Percentiles rank a stretch among this genome's conserved stretches.
phyloP scores from a whole-genome alignment of 1,140 invertebrate genomes.

The Diachasmimorpha longicaudata region DNA sequence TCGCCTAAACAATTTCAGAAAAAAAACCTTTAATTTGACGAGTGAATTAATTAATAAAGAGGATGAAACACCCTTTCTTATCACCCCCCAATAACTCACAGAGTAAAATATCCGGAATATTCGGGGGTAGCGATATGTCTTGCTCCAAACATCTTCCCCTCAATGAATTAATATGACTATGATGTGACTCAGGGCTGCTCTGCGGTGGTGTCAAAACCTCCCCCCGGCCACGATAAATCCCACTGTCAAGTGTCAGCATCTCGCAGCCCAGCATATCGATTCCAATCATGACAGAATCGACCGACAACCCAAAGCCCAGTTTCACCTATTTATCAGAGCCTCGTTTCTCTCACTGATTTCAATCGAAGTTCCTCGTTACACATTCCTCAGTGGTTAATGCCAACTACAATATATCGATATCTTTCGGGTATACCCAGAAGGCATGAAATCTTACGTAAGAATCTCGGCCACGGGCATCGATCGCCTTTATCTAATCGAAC shows the following conservation, averaged over 20 bases:
- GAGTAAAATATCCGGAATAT: constrained; percentile 74
- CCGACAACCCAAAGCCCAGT: background rate
- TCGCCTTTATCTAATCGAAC: constrained; percentile 22
- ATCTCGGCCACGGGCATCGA: constrained; percentile 27
- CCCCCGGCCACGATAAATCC: constrained; percentile 40
- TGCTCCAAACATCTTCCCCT: constrained; percentile 67
- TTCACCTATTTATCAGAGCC: constrained; percentile 1
- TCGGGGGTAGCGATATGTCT: constrained; percentile 48
- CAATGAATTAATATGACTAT: constrained; percentile 27
- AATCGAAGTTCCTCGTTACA: background rate
- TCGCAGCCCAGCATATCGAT: constrained; percentile 49
- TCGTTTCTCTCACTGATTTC: background rate
- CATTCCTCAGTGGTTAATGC: background rate
- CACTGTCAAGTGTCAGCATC: constrained; percentile 38
- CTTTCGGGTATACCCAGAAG: background rate
- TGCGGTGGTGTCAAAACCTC: constrained; percentile 57
- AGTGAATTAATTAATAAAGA: too few relatives aligned
- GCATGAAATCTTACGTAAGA: constrained; percentile 20
- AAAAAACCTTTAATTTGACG: too few relatives aligned
- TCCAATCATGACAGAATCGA: constrained; percentile 26
- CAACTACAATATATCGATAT: background rate
- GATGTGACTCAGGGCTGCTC: constrained; percentile 54
- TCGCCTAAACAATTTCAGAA: too few relatives aligned
- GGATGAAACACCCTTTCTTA: background rate
- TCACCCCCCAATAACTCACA: constrained; percentile 66